Conservation (phyloP, 2,888 invertebrate genomes). For the Cerceris ruficornis region DNA sequence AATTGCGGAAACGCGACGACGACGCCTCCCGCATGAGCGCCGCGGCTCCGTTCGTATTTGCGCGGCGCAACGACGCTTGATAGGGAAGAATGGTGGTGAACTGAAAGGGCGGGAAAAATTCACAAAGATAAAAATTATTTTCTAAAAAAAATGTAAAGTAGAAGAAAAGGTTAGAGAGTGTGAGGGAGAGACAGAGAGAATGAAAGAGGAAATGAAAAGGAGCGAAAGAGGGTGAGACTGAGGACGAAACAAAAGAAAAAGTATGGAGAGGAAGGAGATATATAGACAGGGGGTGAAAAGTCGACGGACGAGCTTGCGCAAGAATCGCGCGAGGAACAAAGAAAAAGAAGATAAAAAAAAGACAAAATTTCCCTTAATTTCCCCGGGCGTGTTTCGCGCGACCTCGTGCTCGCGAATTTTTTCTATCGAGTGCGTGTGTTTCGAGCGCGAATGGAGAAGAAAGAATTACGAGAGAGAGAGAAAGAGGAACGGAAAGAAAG, state of each 20-base stretch:
- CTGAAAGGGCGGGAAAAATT: conserved; percentile 13
- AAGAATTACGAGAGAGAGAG: neutral
- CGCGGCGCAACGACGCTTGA: conserved; percentile 15
- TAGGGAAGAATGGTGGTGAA: conserved; percentile 9
- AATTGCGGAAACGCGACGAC: too few species aligned
- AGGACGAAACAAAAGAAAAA: conserved; percentile 14
- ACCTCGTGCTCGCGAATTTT: conserved; percentile 47
- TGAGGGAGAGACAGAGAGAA: conserved; percentile 33
- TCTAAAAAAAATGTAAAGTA: conserved; percentile 40
- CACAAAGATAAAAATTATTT: conserved; percentile 54
- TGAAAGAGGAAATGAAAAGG: neutral
- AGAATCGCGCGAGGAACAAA: conserved; percentile 34
- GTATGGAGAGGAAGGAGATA: neutral
- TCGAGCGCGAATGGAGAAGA: conserved; percentile 13
- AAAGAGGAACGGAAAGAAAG: neutral
- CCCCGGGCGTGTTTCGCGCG: conserved; percentile 31
- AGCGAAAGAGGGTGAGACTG: conserved; percentile 7
- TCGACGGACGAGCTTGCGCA: conserved; percentile 27
- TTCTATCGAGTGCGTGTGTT: conserved; percentile 42
- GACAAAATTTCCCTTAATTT: conserved; percentile 12
- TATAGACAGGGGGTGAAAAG: conserved; percentile 5
- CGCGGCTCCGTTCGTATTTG: conserved; percentile 13
- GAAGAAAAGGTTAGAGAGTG: conserved; percentile 14
- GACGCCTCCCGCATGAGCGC: too few species aligned
- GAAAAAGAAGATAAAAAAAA: neutral